Base-by-base conservation (phyloP, 2,888 invertebrate genomes). In the Dioctria rufipes region DNA sequence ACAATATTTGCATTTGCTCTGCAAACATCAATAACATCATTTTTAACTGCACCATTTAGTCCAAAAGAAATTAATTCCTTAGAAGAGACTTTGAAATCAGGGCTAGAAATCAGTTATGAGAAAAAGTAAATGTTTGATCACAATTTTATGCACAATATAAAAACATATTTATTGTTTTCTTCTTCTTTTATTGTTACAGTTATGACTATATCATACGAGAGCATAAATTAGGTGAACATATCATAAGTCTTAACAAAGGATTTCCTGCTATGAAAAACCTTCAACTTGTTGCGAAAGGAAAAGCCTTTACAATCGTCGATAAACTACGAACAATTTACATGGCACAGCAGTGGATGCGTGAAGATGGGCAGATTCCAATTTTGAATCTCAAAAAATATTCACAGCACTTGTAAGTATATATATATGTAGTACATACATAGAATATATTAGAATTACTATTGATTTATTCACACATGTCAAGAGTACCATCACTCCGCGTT, bases 311-410 rank as follows among this genome's bases (percentile, higher is more conserved):
- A 8, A 40, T 81, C 5, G 79, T 75, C 40, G 82, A 82, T 67
- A 54, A 65, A 13, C 54, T 82, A n/a, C 75, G 82, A 8, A 75
- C 63, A 3, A 13, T 61, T 39, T 82, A 77, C 46, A 77, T 82
- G 11, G 51, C 82, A 3, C 79, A 82, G 63, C 82, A 82, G n/a
- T 82, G 82, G 82, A 37, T 69, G 0, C 63, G 71, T 5, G 80
- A 80, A 40, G 82, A 82, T 60, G 82, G 81, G 39, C 79, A 67
- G 6, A 77, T 82, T 43, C 82, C 82, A 58, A 58, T 82, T 54
- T 46, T 39, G 13, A 42, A 49, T 8, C 37, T 82, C 3, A 42
- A 65, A 39, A 11, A 43, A 3, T 6, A 78, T n/a, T 78, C 39
- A n/a, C 54, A 3, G 51, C 42, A 13, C 71, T 71, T 49, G 75